Base-by-base conservation (phyloP, 2,113 vertebrate genomes). In the Toxotes chatareus region DNA sequence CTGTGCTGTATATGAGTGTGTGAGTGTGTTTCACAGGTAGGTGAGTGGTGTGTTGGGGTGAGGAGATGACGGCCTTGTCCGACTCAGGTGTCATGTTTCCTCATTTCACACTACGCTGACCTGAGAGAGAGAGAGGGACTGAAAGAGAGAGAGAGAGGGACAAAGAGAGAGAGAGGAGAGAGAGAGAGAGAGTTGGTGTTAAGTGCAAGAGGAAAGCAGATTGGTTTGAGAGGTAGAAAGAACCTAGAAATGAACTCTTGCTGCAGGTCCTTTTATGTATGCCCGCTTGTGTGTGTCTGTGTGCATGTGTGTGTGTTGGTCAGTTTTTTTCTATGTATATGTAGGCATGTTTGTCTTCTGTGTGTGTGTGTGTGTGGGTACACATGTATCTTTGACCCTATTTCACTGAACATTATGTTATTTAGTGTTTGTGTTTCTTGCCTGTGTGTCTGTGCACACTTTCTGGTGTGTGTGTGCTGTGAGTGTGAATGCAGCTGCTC, bases 71-170 rank as follows among this genome's bases (percentile, higher is more conserved):
- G 0, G 55, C 12, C 34, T 67, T 47, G 70, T 73, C 23, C 10
- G 76, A 67, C 80, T 84, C 79, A 65, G 68, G 76, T 85, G 83
- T 84, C 86, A 86, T 86, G 65, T 87, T 84, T 87, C 60, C 68
- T 85, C 76, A 89, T 86, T 87, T 87, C 85, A 65, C 78, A 87
- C 72, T 49, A 57, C 71, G 75, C 55, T 77, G 82, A 85, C 36
- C 61, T 27, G 27, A 27, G 27, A 27, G 27, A 73, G 27, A 73
- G 27, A 27, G 27, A 27, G 27, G 27, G 27, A 27, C 27, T 27
- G 27, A 27, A 27, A 11, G 34, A 42, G 44, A 23, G 57, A 23
- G 57, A 14, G 47, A 31, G 32, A 17, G 51, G 27, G 27, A 27
- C 27, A 27, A 27, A 11, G 34, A 42, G 44, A 23, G 57, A 55